Evolutionary conservation across 2,888 invertebrate genomes (phyloP), one percentile per base, ranked within the genome.

Genomic region (Nemapogon koenigi): DNA sequence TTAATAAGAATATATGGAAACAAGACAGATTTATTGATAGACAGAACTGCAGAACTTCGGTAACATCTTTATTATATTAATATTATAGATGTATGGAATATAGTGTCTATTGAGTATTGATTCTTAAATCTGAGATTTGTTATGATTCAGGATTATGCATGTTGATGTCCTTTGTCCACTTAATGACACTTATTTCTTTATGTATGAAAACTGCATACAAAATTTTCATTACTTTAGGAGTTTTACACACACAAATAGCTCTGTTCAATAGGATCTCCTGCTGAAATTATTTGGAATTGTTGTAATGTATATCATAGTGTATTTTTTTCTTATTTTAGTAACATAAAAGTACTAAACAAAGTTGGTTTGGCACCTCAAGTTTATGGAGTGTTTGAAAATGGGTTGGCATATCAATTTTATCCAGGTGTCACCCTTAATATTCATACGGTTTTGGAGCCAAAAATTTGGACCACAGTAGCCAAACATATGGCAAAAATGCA

Each of bases 331-430:
- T n/a, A 6, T 40, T 41, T 33, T 55, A 78, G 76, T 47, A 76
- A 78, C 44, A 75, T 76, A 39, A 72, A 69, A 51, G 59, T 56
- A 19, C 52, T 78, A 3, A 70, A 93, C 60, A 81, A 83, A 42
- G 83, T 85, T 49, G 90, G 90, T 13, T 82, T 92, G 51, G 94
- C 95, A 30, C 92, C 97, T 37, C 83, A 88, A 33, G 78, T 98
- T 31, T 94, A 91, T 76, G 96, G 92, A 35, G 88, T 89, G 32
- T 98, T 98, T 70, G 83, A 87, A 50, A 99, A 99, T 81, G 98
- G 98, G 8, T 79, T 98, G 47, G 91, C 90, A 27, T 98, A 97
- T 65, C 89, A 93, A 63, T 93, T 85, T 62, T 84, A 89, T 46
- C 89, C 90, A 45, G 98, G 98, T 31, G 81, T 81, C 42, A 90